Base-by-base conservation (phyloP, 2,113 vertebrate genomes). In the Cyprinodon brontotheroides region DNA sequence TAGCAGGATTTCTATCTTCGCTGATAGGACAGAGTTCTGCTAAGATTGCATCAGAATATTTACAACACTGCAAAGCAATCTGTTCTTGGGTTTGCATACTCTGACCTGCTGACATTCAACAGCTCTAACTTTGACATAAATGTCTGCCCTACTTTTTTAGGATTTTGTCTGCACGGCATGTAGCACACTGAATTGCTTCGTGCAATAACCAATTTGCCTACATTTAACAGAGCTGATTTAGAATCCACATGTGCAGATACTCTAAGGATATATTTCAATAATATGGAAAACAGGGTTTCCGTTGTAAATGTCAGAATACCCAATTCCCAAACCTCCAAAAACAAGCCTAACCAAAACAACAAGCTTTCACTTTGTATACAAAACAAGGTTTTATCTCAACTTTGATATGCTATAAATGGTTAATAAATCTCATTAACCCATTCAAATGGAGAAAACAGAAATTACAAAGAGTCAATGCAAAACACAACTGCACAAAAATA, bases 71-170 rank as follows among this genome's bases (percentile, higher is more conserved):
- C 38, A 40, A 66, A 81, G 63, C 45, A 0, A 74, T 85, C 47
- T 70, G 50, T 64, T 60, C 48, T 50, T 63, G n/a, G 36, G 47
- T 65, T 61, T 61, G 48, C 66, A 76, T 76, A 68, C 74, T 70
- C 47, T 80, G 80, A 87, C 74, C 80, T 45, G 37, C 65, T 48
- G 66, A 79, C 10, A 45, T 14, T 63, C 59, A 43, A 47, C 61
- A 79, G 59, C 59, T 78, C 61, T 73, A 29, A 65, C 45, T 57
- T 48, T 81, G 79, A 89, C 63, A 57, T 79, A 86, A 72, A 7
- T n/a, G 6, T 67, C 70, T 80, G 86, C 53, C 84, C 82, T 77
- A 43, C 37, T 87, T 89, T 78, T 59, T 22, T 73, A 89, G 90
- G 20, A 60, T 68, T 69, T 64, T 72, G 66, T 63, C 20, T 86